Conservation (phyloP, 2,113 vertebrate species). For the Callipepla squamata region DNA sequence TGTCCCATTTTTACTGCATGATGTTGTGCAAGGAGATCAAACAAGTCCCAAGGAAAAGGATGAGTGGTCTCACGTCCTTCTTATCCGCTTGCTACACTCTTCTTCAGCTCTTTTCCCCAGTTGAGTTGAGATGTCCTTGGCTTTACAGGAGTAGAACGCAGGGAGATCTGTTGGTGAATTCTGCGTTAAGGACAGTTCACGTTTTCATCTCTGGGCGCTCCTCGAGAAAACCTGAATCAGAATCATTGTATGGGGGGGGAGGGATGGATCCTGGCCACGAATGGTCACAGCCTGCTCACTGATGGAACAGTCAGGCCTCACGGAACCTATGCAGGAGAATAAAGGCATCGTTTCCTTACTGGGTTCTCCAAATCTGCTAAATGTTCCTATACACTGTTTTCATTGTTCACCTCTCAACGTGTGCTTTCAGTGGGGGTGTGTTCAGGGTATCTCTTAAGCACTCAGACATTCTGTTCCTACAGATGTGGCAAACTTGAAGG, state of each 20-base stretch:
- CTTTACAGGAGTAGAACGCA: not conserved
- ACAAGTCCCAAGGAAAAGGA: not conserved
- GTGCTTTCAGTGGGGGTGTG: not conserved
- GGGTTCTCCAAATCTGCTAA: not conserved
- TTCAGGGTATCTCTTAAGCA: not conserved
- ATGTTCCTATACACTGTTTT: not conserved
- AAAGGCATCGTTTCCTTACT: not conserved
- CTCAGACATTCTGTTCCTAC: not conserved
- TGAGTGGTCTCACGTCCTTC: not conserved
- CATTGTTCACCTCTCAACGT: not conserved
- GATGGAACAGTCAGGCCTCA: not conserved
- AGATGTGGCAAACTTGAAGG: not conserved
- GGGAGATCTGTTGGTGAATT: not conserved
- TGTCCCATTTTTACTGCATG: not conserved
- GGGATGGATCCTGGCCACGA: not conserved
- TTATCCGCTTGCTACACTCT: not conserved
- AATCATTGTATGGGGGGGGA: not conserved
- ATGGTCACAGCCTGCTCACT: not conserved
- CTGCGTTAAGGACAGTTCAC: not conserved
- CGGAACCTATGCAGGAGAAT: not conserved
- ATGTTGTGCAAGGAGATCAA: not conserved
- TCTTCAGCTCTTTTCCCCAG: not conserved
- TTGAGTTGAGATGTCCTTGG: not conserved
- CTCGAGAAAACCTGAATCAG: not conserved
- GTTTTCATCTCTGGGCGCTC: not conserved